Conservation (phyloP, 2,113 vertebrate species). For the Pleuronectes platessa region DNA sequence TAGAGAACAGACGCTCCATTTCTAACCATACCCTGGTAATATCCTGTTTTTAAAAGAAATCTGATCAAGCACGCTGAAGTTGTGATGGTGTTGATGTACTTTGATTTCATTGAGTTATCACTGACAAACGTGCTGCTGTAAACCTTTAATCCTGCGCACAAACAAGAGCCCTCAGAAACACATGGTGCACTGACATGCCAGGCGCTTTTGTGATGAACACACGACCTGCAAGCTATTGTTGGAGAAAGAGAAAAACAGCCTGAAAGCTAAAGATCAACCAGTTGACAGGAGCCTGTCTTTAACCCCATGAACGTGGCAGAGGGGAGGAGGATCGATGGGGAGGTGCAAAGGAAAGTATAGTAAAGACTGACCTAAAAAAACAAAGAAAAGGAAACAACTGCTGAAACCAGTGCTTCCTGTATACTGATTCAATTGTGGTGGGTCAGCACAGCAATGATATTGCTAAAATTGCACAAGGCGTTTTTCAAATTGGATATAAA, state of each 20-base stretch:
- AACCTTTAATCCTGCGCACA: constrained; percentile 41
- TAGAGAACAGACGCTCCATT: neutral
- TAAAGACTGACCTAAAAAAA: constrained; percentile 12
- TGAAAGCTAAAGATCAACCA: constrained; percentile 47
- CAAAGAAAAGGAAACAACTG: neutral
- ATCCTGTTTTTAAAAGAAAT: neutral
- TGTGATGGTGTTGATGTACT: constrained; percentile 10
- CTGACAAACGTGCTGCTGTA: constrained; percentile 3
- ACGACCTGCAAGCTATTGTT: constrained; percentile 39
- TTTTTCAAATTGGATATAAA: neutral
- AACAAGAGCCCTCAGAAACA: constrained; percentile 29
- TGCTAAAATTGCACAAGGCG: neutral
- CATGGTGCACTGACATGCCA: constrained; percentile 13
- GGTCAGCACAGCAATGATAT: constrained; percentile 13
- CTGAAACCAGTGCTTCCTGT: constrained; percentile 5
- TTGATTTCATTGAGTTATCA: constrained; percentile 33
- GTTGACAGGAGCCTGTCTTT: constrained; percentile 38
- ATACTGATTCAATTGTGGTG: constrained; percentile 15
- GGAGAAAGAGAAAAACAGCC: constrained; percentile 22
- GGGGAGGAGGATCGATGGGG: constrained; percentile 29
- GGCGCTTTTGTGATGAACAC: constrained; percentile 28
- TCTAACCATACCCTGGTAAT: constrained; percentile 10
- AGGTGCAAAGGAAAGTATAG: constrained; percentile 35
- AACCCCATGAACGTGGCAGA: constrained; percentile 32
- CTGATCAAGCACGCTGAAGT: constrained; percentile 21